Conservation (phyloP, 2,113 vertebrate species). For the Notothenia rossii region DNA sequence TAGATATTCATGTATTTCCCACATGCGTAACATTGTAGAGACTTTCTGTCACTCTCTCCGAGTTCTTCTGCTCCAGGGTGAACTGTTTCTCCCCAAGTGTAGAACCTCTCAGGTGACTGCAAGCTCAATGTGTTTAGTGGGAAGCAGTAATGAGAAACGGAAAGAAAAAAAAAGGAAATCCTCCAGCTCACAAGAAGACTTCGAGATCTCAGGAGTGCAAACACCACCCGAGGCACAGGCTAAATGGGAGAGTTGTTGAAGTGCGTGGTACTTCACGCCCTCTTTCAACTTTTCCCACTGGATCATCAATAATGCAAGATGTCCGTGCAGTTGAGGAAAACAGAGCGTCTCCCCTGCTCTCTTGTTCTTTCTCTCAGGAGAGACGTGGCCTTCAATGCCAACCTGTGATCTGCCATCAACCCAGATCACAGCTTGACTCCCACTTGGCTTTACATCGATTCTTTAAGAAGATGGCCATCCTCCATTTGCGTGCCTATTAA, state of each 20-base stretch:
- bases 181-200: background rate
- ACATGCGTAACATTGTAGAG: background rate
- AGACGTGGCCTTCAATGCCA: constrained; percentile 44
- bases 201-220: constrained; percentile 26
- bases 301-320: constrained; percentile 63
- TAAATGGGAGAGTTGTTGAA: constrained; percentile 13
- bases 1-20: constrained; percentile 11
- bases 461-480: constrained; percentile 3
- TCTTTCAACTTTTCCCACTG: constrained; percentile 41
- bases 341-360: constrained; percentile 8
- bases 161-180: constrained; percentile 17
- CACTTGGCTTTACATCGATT: constrained; percentile 11
- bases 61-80: background rate
- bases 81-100: background rate
- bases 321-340: constrained; percentile 26
- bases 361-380: constrained; percentile 27
- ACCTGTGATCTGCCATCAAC: constrained; percentile 65
- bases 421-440: constrained; percentile 7
- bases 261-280: background rate
- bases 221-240: constrained; percentile 10
- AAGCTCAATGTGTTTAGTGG: constrained; percentile 24
- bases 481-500: constrained; percentile 34
- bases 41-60: constrained; percentile 5
- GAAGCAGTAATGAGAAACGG: constrained; percentile 26
- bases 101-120: background rate